phyloP scores from a whole-genome alignment of 2,888 invertebrate genomes.

The Glyphotaelius pellucidus region DNA sequence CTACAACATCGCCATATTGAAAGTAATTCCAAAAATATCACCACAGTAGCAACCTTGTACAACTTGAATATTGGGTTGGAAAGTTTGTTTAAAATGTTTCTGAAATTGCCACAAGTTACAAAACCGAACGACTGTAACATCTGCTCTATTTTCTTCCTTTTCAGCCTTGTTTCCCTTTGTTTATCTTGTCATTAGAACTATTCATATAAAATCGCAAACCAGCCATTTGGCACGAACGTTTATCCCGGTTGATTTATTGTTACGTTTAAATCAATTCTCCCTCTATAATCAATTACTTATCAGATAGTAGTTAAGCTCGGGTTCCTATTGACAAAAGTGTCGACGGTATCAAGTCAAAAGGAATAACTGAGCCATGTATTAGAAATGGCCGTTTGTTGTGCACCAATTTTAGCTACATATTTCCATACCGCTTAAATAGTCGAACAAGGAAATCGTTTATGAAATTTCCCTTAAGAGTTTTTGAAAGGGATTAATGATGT shows the following conservation, averaged over 20 bases:
- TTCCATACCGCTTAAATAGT: neutral
- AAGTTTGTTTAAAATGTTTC: neutral
- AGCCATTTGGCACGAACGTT: neutral
- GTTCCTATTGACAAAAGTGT: neutral
- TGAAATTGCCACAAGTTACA: neutral
- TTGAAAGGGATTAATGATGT: neutral
- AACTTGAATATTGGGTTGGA: neutral
- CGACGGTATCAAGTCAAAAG: neutral
- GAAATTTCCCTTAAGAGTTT: neutral
- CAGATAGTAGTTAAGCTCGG: neutral
- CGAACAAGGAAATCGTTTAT: neutral
- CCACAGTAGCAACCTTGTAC: neutral
- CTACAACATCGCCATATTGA: neutral
- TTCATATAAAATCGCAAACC: slow-evolving; percentile 2
- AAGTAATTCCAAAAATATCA: neutral
- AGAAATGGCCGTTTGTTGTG: neutral
- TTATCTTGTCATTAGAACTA: slow-evolving; percentile 2
- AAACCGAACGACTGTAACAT: neutral
- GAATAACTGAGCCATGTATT: neutral
- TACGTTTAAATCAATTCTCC: neutral
- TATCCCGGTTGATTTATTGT: slow-evolving; percentile 2
- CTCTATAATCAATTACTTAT: neutral
- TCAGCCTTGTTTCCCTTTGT: neutral
- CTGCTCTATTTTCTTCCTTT: slow-evolving; percentile 2
- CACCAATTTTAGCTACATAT: neutral